phyloP scores from a whole-genome alignment of 2,888 invertebrate genomes.

The Didymodactylos carnosus region DNA sequence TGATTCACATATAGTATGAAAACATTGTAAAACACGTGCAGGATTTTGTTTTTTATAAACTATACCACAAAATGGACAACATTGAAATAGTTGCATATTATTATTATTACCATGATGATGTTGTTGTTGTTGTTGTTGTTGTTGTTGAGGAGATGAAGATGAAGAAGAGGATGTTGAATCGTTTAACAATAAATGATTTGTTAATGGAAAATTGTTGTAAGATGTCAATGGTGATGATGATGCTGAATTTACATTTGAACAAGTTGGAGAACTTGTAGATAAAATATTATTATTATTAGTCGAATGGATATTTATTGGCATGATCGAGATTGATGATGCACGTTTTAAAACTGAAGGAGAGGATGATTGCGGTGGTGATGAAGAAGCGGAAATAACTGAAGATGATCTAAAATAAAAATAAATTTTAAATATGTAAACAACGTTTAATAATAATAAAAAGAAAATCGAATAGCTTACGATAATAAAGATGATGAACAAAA shows the following conservation, averaged over 20 bases:
- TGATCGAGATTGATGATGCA: not conserved
- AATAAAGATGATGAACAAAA: not conserved
- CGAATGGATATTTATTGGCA: not conserved
- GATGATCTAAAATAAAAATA: no score
- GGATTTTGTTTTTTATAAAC: not conserved
- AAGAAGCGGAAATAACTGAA: not conserved
- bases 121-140: not conserved
- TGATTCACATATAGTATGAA: constrained; percentile 59
- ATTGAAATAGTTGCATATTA: no score
- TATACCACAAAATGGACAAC: not conserved
- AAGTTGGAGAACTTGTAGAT: not conserved
- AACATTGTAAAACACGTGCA: constrained; percentile 24
- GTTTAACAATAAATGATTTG: not conserved
- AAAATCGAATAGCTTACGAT: not conserved
- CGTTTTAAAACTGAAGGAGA: not conserved
- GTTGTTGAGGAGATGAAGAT: not conserved
- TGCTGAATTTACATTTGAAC: no score
- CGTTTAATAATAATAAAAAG: no score
- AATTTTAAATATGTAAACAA: no score
- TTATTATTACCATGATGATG: not conserved
- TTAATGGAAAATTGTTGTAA: not conserved
- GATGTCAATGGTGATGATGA: not conserved
- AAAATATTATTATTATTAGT: not conserved
- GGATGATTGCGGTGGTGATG: not conserved
- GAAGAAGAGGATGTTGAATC: not conserved